Evolutionary conservation across 2,888 invertebrate species (phyloP).

Genomic region (Calameuta pallipes): DNA sequence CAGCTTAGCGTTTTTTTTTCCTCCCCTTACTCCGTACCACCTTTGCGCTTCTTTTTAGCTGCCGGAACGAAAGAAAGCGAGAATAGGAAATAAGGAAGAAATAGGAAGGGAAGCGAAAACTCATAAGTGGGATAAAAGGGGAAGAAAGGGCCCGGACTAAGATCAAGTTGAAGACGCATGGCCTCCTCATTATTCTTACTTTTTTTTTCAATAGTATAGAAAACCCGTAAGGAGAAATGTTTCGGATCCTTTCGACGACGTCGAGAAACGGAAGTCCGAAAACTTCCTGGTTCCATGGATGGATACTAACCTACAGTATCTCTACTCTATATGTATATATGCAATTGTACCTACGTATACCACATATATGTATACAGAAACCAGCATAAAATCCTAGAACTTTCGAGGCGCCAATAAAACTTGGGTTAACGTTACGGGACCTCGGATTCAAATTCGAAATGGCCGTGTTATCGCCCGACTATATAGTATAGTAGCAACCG

Average conservation of each 20-base stretch:
- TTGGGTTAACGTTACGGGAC: neutral
- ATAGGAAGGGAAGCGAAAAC: slow-evolving; percentile 6
- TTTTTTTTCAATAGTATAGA: neutral
- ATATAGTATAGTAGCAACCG: neutral
- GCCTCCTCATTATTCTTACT: neutral
- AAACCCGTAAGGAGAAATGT: neutral
- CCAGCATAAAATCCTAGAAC: neutral
- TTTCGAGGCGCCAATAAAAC: neutral
- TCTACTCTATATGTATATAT: neutral
- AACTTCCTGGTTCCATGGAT: neutral
- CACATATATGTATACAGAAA: neutral
- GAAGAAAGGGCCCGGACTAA: neutral
- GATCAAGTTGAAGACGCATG: neutral
- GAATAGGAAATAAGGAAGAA: slow-evolving; percentile 4
- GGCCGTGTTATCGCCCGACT: neutral
- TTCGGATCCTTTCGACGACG: neutral
- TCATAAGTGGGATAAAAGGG: neutral
- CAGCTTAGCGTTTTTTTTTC: slow-evolving; percentile 33
- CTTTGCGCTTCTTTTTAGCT: neutral
- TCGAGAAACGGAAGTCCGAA: neutral
- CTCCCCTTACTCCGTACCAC: neutral
- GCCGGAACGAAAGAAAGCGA: neutral
- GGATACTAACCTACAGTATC: neutral
- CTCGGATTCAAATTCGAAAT: neutral
- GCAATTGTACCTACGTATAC: neutral